Conservation (phyloP, 2,888 invertebrate species). For the Aproaerema taeniolella region DNA sequence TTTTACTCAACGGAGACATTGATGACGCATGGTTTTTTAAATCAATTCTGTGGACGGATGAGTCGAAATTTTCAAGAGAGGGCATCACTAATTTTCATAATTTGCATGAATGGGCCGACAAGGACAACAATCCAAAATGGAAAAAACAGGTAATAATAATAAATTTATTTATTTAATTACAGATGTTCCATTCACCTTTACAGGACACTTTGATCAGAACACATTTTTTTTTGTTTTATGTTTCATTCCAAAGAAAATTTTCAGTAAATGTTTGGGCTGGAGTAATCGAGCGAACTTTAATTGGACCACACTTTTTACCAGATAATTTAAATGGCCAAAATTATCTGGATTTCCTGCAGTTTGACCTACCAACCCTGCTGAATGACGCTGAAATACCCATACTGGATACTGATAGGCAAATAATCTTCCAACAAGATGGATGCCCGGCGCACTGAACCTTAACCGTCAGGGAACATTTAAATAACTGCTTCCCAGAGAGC, state of each 20-base stretch:
- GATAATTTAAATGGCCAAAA: constrained; percentile 3
- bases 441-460: constrained; percentile 10
- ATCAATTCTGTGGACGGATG: too few relatives aligned
- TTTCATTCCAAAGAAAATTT: constrained; percentile 12
- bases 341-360: constrained; percentile 5
- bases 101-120: too few relatives aligned
- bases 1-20: too few relatives aligned
- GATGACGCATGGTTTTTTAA: too few relatives aligned
- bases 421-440: too few relatives aligned
- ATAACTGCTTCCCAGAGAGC: too few relatives aligned
- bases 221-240: too few relatives aligned
- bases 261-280: constrained; percentile 12
- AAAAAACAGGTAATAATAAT: too few relatives aligned
- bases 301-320: constrained; percentile 9
- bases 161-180: too few relatives aligned
- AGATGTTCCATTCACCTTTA: background rate
- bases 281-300: too few relatives aligned
- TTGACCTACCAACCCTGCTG: background rate
- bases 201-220: too few relatives aligned
- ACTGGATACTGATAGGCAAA: background rate
- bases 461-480: constrained; percentile 12
- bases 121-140: constrained; percentile 15
- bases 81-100: too few relatives aligned
- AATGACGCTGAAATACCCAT: background rate
- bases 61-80: constrained; percentile 14